Evolutionary conservation across 2,113 vertebrate genomes (phyloP).

Genomic region (Octodon degus): DNA sequence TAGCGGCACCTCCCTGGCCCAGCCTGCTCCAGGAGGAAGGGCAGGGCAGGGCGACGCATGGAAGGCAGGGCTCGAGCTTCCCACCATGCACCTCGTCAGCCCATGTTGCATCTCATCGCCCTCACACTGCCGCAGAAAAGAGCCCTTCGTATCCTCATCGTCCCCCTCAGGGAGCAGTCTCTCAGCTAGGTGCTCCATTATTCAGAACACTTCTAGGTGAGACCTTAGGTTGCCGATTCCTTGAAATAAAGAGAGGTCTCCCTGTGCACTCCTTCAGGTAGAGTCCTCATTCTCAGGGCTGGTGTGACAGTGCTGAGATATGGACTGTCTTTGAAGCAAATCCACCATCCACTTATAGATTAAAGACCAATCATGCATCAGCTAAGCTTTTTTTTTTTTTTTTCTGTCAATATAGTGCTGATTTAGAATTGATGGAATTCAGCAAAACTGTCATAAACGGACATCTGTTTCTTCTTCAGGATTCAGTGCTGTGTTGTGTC

Average conservation of each 20-base stretch:
- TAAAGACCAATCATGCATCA: neutral
- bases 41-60: accelerated
- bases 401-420: neutral
- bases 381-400: neutral
- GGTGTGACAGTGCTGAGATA: accelerated
- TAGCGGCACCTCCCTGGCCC: neutral
- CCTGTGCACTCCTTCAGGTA: accelerated
- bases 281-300: accelerated
- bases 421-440: neutral
- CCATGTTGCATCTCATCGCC: accelerated
- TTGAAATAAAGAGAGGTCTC: neutral
- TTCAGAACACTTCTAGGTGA: neutral
- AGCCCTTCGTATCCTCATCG: neutral
- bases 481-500: accelerated
- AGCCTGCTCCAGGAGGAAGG: neutral
- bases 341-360: neutral
- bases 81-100: neutral
- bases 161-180: accelerated
- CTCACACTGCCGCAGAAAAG: accelerated
- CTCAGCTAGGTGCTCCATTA: accelerated
- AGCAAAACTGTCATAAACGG: neutral
- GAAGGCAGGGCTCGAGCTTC: accelerated
- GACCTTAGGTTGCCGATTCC: neutral
- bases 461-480: neutral
- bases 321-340: accelerated